phyloP scores from a whole-genome alignment of 2,113 vertebrate species.

The Cricetomys ansorgei region DNA sequence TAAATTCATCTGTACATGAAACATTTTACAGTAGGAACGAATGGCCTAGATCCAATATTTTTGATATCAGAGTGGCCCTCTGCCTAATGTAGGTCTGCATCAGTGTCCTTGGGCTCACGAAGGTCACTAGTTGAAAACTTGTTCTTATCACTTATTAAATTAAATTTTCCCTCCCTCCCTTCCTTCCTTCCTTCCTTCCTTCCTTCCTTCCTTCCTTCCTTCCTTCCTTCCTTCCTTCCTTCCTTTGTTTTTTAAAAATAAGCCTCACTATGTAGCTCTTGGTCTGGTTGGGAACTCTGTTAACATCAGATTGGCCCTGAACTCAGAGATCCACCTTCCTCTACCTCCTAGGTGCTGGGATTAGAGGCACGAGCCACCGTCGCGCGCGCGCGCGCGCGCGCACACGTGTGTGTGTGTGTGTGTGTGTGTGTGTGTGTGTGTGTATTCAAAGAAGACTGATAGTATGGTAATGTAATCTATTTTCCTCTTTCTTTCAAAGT shows the following conservation, averaged over 20 bases:
- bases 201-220: background rate
- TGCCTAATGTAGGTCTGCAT: no score
- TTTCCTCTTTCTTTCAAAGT: background rate
- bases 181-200: background rate
- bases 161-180: no score
- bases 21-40: background rate
- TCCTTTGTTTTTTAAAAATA: background rate
- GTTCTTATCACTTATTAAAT: background rate
- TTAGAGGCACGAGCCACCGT: background rate
- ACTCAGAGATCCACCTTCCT: background rate
- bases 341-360: background rate
- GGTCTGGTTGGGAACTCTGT: background rate
- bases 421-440: no score
- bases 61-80: background rate
- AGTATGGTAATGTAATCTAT: background rate
- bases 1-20: background rate
- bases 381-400: no score
- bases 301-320: background rate
- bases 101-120: background rate
- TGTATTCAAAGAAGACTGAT: background rate
- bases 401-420: no score
- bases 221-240: background rate
- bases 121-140: background rate
- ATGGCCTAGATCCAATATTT: background rate
- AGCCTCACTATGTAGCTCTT: background rate